These are phyloP conservation scores for Rousettus leschenaultii DNA, from an alignment of 2,113 vertebrate genomes.

Conservation along the genomic window DNA sequence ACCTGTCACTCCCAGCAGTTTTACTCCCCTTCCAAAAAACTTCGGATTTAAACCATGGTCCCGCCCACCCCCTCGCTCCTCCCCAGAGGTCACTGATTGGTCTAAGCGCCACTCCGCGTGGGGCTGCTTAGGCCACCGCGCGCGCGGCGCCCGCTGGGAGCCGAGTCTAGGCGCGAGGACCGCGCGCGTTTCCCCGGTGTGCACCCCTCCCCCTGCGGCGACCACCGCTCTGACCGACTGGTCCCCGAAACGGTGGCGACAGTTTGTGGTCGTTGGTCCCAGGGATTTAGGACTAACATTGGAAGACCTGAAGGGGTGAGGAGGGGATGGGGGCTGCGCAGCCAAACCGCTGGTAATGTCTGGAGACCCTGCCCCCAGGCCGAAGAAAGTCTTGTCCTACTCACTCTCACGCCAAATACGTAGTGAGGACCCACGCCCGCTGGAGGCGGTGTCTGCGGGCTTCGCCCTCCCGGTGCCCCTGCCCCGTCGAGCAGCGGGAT, in stretches of 20 bases:
- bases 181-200: rapidly evolving
- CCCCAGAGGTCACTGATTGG: constrained; percentile 45
- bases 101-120: not conserved
- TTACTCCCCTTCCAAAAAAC: rapidly evolving
- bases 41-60: not conserved
- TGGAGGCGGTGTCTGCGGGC: not conserved
- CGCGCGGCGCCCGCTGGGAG: not conserved
- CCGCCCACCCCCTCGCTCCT: not conserved
- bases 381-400: not conserved
- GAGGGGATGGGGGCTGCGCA: not conserved
- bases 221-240: not conserved
- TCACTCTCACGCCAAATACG: not conserved
- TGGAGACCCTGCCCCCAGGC: not conserved
- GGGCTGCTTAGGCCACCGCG: not conserved
- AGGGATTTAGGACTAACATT: constrained; percentile 8
- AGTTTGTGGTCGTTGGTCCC: constrained; percentile 68
- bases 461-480: rapidly evolving
- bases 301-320: constrained; percentile 63
- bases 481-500: not conserved
- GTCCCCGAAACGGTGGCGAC: constrained; percentile 39
- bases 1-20: not conserved
- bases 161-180: not conserved
- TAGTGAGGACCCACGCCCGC: not conserved
- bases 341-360: not conserved
- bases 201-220: not conserved